These are phyloP conservation scores for Antheraea pernyi DNA, from an alignment of 1,140 invertebrate genomes.

Conservation along the genomic window DNA sequence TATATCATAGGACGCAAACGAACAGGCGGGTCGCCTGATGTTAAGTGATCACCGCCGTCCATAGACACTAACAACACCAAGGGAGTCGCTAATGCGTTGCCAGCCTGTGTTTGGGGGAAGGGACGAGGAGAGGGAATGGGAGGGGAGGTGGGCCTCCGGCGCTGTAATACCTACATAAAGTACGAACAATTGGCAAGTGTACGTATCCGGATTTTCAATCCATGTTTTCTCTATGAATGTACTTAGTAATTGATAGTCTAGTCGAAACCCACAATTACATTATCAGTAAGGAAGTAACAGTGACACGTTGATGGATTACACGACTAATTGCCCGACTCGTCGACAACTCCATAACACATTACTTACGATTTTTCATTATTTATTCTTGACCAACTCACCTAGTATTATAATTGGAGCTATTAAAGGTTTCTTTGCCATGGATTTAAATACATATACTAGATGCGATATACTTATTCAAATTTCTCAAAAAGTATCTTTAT, in stretches of 20 bases:
- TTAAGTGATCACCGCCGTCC: no score
- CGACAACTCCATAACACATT: constrained; percentile 36
- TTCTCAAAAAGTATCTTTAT: no score
- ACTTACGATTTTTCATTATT: constrained; percentile 57
- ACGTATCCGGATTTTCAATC: no score
- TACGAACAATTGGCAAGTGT: no score
- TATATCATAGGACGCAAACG: no score
- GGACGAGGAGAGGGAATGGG: no score
- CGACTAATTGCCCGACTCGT: constrained; percentile 35
- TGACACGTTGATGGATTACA: constrained; percentile 40
- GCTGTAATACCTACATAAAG: no score
- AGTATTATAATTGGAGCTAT: constrained; percentile 47
- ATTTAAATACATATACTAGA: neutral
- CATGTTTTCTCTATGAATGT: neutral
- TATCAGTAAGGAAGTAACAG: constrained; percentile 4
- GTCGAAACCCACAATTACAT: neutral
- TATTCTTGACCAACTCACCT: constrained; percentile 40
- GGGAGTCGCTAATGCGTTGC: no score
- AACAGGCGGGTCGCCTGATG: no score
- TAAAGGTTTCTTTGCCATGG: constrained; percentile 23
- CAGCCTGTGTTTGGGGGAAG: no score
- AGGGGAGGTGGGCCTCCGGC: no score
- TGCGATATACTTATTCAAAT: neutral
- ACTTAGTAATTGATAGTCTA: neutral
- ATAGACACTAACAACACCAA: no score